Base-by-base conservation (phyloP, 2,888 invertebrate species). In the Argynnis bischoffii region DNA sequence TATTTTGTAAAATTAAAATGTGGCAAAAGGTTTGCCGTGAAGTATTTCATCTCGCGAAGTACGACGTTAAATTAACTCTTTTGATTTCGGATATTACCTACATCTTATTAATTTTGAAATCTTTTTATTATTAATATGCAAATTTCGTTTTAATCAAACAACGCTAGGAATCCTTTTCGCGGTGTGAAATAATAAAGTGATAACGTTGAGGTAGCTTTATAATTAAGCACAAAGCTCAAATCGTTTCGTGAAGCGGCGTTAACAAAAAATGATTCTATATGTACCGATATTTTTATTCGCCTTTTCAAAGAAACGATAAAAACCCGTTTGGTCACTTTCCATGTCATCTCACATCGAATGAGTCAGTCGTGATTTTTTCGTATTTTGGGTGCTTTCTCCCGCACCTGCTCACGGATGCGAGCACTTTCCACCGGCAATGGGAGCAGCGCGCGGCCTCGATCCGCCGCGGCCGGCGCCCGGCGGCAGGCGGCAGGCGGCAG, bases 341-440 rank as follows among this genome's bases (percentile, higher is more conserved):
- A 80, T 80, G 73, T 69, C 77, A 65, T 64, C 70, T 60, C 71
- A 69, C 57, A 63, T 57, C 81, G 84, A 84, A 84, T 91, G 90
- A 90, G 81, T 90, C 90, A 89, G 80, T 80, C 79, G 82, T 86
- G 80, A 81, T 80, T 86, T 88, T 87, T 50, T 41, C 48, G 16
- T 41, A 51, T 35, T 89, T 90, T 87, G 80, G 88, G 86, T 91
- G 90, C 91, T 91, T 91, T 91, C 91, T 89, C 90, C 88, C 88
- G 88, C 90, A 89, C 90, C 89, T 91, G 90, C 81, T 89, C 88
- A 86, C 91, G 91, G 91, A 91, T 91, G 81, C 85, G 84, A 85
- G 84, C 87, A 90, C 91, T 91, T 91, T 91, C 91, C 89, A 91
- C 87, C 83, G 81, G 81, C 88, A 90, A 89, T 89, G 90, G 87